Evolutionary conservation across 2,113 vertebrate species (phyloP), one percentile per base, ranked within the genome.

Genomic region (Cromileptes altivelis): DNA sequence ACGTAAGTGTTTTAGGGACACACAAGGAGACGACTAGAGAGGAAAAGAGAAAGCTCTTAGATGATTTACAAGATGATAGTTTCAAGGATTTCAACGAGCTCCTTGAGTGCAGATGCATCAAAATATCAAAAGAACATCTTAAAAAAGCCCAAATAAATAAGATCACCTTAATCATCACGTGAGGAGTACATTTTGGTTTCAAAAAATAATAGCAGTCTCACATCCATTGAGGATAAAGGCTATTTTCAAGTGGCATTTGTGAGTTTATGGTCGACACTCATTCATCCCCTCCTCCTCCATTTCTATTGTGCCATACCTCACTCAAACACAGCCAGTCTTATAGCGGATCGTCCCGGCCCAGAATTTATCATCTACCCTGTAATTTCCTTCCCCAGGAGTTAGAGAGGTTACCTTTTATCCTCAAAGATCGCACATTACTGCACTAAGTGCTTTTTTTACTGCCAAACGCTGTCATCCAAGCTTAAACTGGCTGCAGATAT

Each of bases 331-430:
- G 76, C 45, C 69, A 40, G 21, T 45, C 47, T 89, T 80, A 90
- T 61, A 60, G 85, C 27, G 18, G 13, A 77, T 88, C 67, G 8
- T 60, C 82, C 49, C 21, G 45, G 50, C 40, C 50, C 21, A 56
- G 56, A 82, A 93, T 91, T 81, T 91, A 92, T 86, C 65, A 84
- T 88, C 63, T 55, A 42, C 73, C 45, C 80, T 90, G 85, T 92
- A 86, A 91, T 93, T 91, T 87, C 73, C 82, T 78, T 90, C 83
- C 75, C 45, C 71, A 52, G 56, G 64, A 89, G 89, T 93, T 86
- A 68, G 88, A 91, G 85, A 92, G 94, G 93, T 93, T 91, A 91
- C 84, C 72, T 92, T 94, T 94, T 93, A 93, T 94, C 89, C 89
- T 82, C 86, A 75, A 91, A 93, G 92, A 93, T 90, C 70, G 53